A percentile compares a stretch with the other conserved stretches of the same genome.
Conservation (phyloP, 2,113 vertebrate genomes). For the Carassius carassius region DNA sequence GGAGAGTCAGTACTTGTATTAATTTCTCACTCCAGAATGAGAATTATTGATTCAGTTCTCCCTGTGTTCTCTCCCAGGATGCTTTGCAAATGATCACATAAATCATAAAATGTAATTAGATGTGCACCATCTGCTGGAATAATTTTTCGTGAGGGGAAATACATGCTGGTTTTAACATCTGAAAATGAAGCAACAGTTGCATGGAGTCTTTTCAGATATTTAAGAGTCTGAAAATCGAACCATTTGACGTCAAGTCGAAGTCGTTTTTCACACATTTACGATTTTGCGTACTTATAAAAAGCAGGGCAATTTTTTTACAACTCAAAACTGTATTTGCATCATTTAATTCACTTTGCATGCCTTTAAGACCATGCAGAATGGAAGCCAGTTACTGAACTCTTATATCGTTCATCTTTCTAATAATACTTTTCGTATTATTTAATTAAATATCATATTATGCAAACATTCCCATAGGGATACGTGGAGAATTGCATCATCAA, state of each 20-base stretch:
- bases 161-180: slow-evolving; percentile 42
- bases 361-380: slow-evolving; percentile 7
- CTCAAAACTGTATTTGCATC: not conserved
- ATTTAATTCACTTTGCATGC: not conserved
- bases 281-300: too few species aligned
- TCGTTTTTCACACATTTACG: not conserved
- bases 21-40: slow-evolving; percentile 53
- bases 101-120: slow-evolving; percentile 59
- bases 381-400: not conserved
- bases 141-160: slow-evolving; percentile 48
- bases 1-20: slow-evolving; percentile 49
- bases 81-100: slow-evolving; percentile 57
- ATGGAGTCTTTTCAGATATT: slow-evolving; percentile 14
- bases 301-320: not conserved
- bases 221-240: slow-evolving; percentile 33
- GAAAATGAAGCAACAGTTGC: slow-evolving; percentile 43
- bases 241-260: not conserved
- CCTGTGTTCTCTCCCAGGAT: slow-evolving; percentile 51
- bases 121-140: slow-evolving; percentile 53
- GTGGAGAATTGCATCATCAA: slow-evolving; percentile 61
- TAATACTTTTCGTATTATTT: slow-evolving; percentile 59
- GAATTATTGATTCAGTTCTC: slow-evolving; percentile 60
- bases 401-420: slow-evolving; percentile 60
- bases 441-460: slow-evolving; percentile 57
- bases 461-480: slow-evolving; percentile 56